Evolutionary conservation across 2,888 invertebrate genomes (phyloP).

Genomic region (Nomada hirtipes): DNA sequence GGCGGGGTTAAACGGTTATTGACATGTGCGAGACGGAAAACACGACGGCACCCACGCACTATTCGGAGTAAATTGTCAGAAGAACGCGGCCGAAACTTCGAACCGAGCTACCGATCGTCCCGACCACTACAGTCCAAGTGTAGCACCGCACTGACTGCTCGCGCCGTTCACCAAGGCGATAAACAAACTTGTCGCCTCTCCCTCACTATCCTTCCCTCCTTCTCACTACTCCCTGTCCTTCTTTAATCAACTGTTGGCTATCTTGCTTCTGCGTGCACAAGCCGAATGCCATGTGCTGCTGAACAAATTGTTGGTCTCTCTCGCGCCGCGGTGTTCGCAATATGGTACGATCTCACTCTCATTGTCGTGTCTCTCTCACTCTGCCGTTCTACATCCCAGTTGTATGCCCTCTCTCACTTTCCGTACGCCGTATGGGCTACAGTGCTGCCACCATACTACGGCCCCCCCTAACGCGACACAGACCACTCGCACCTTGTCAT

Average conservation of each 20-base stretch:
- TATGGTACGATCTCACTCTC: conserved; percentile 35
- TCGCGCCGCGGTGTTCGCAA: conserved; percentile 15
- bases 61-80: conserved; percentile 45
- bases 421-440: conserved; percentile 21
- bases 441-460: conserved; percentile 58
- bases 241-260: conserved; percentile 16
- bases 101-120: conserved; percentile 66
- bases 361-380: conserved; percentile 20
- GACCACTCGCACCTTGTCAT: conserved; percentile 44
- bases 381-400: conserved; percentile 12
- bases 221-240: conserved; percentile 37
- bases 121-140: conserved; percentile 76
- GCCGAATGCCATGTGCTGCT: conserved; percentile 37
- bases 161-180: conserved; percentile 80
- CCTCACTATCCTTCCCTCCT: conserved; percentile 64
- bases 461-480: conserved; percentile 31
- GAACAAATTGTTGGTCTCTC: conserved; percentile 47
- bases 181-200: conserved; percentile 82
- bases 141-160: conserved; percentile 81
- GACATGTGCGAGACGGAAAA: conserved; percentile 51
- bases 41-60: conserved; percentile 51
- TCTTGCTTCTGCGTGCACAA: conserved; percentile 33
- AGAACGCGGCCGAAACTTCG: conserved; percentile 52
- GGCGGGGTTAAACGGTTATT: conserved; percentile 28
- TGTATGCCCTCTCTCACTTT: conserved; percentile 8